Base-by-base conservation (phyloP, 2,888 invertebrate genomes). In the Hypercompe scribonia region DNA sequence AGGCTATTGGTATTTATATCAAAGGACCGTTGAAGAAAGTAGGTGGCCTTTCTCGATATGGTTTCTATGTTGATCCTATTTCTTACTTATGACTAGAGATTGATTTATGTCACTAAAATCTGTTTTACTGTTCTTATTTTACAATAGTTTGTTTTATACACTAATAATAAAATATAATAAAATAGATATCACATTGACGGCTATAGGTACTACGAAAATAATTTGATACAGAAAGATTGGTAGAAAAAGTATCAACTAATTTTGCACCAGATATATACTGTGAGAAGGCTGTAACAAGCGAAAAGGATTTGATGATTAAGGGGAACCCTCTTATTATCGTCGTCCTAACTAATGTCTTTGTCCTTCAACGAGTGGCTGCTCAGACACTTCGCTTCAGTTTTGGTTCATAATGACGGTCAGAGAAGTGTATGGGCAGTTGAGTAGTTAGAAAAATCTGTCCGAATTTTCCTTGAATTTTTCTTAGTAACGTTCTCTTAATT, bases 281-380 rank as follows among this genome's bases (percentile, higher is more conserved):
- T 78, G 76, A 70, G 63, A 75, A 74, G 77, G 79, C 73, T 75
- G 69, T 69, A 81, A 77, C 74, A 73, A 80, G 58, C 58, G 66
- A 80, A 83, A 84, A 83, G 81, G 81, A 86, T 85, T 85, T 81
- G 83, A 86, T 84, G 82, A 85, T 82, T 81, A 81, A 83, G 77
- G 76, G 75, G 73, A 79, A 77, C 77, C 80, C 75, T 78, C 81
- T 84, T 83, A 84, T 84, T 83, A 83, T 82, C 82, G 75, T 76
- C 66, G 75, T 71, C 78, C 77, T 82, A 81, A 78, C 81, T 82
- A 84, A 85, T 81, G 82, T 75, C 80, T 78, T 81, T 74, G 80
- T 81, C 79, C 78, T 78, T 80, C 78, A 76, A 68, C 74, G 63
- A 42, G 39, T 66, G 68, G 70, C 63, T 68, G 72, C 71, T 72